Evolutionary conservation across 2,113 vertebrate genomes (phyloP).

Genomic region (Malurus melanocephalus): DNA sequence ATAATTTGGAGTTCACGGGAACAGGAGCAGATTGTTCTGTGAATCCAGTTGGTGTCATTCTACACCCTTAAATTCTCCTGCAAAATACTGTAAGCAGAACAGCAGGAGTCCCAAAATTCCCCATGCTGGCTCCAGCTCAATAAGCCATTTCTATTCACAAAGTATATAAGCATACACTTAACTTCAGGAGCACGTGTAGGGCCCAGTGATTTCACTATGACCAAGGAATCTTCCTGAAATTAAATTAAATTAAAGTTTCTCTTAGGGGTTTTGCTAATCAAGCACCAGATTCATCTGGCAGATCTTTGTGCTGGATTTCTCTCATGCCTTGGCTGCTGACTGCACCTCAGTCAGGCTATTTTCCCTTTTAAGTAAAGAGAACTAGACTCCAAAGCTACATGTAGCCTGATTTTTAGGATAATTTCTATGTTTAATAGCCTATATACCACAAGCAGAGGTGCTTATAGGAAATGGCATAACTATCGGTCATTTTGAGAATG

Average conservation of each 20-base stretch:
- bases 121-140: not conserved
- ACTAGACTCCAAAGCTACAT: not conserved
- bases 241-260: not conserved
- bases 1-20: slow-evolving; percentile 53
- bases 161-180: not conserved
- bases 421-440: not conserved
- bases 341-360: not conserved
- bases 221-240: not conserved
- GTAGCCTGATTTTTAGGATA: not conserved
- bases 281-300: not conserved
- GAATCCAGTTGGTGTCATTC: slow-evolving; percentile 56
- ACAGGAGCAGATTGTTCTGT: slow-evolving; percentile 55
- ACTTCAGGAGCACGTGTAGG: not conserved
- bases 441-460: not conserved
- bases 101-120: slow-evolving; percentile 46
- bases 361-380: not conserved
- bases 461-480: not conserved
- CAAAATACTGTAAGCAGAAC: slow-evolving; percentile 45
- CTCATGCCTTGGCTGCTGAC: not conserved
- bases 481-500: not conserved
- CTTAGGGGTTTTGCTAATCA: not conserved
- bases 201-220: not conserved
- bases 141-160: slow-evolving; percentile 24
- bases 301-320: not conserved
- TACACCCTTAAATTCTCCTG: slow-evolving; percentile 37